Evolutionary conservation across 2,797 vertebrate species (phyloP), one percentile per base, ranked within the genome.

Genomic region (Pterois miles): DNA sequence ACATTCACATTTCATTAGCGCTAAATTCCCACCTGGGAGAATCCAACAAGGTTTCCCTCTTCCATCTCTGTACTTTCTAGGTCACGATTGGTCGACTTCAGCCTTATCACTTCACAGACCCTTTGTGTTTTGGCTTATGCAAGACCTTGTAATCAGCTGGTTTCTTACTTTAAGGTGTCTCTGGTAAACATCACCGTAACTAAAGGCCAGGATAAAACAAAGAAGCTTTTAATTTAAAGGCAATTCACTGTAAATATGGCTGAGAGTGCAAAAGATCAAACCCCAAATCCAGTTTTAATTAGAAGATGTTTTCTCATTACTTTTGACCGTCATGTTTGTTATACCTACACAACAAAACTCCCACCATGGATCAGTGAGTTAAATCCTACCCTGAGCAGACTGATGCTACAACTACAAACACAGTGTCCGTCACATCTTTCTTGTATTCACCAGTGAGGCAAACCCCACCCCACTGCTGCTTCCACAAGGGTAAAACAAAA

Each of bases 1-100:
- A 78, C 59, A 83, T 76, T 84, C 74, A 87, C 71, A 76, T 86
- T 84, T 82, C 82, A 86, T 89, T 82, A 83, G 40, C 77, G 79
- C 50, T 69, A 81, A 72, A 88, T 69, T 90, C 80, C 74, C 82
- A 88, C 77, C 73, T 85, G 81, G 76, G 81, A 86, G 56, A 80
- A 76, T 72, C 76, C 29, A 52, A 64, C 72, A 74, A 75, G 67
- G 70, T 77, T 74, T 76, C 70, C 71, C 65, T 56, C 76, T 74
- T 81, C 12, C 53, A 14, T 71, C 79, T 69, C 71, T 71, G 25
- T 69, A 77, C 57, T 86, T 90, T 92, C 82, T 87, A 84, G 86
- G 82, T 87, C 87, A 85, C 1, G 7, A 73, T 54, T 84, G 62
- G 82, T 60, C 18, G 59, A 78, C 75, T 87, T 68, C 74, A 80